These are phyloP conservation scores for Varecia variegata DNA, from an alignment of 2,797 vertebrate genomes.

Conservation along the genomic window DNA sequence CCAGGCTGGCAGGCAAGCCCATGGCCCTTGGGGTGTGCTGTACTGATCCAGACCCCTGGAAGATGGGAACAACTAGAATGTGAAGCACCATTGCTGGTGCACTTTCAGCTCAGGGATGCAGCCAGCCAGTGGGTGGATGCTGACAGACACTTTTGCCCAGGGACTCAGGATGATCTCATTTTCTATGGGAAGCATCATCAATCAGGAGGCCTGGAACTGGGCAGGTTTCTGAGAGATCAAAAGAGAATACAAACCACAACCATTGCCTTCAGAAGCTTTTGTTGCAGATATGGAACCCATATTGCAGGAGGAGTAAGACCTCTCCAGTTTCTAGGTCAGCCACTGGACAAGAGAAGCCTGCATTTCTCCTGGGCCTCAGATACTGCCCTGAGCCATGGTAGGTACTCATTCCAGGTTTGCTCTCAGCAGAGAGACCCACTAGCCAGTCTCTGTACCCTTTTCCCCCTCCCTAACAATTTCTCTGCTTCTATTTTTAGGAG, in stretches of 20 bases:
- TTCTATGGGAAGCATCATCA: constrained; percentile 41
- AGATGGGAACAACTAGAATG: background rate
- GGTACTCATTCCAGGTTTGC: background rate
- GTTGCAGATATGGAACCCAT: constrained; percentile 9
- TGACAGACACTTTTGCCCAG: constrained; percentile 40
- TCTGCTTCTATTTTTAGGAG: background rate
- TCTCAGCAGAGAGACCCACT: background rate
- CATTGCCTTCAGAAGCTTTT: constrained; percentile 28
- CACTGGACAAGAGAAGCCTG: background rate
- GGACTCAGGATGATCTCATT: constrained; percentile 51
- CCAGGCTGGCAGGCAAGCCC: background rate
- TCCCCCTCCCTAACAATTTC: background rate
- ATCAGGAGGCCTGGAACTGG: constrained; percentile 28
- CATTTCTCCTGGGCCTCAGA: background rate
- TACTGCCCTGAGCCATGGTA: background rate
- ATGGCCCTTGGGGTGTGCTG: background rate
- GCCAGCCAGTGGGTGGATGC: constrained; percentile 11
- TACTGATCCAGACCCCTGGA: background rate
- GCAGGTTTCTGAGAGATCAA: constrained; percentile 45
- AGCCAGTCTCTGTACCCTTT: background rate
- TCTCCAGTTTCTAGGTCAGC: background rate
- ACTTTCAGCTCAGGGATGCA: constrained; percentile 10
- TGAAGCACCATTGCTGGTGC: background rate
- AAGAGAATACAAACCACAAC: constrained; percentile 24
- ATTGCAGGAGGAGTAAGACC: background rate